Evolutionary conservation across 2,888 invertebrate genomes (phyloP).

Genomic region (Diplolepis rosae): DNA sequence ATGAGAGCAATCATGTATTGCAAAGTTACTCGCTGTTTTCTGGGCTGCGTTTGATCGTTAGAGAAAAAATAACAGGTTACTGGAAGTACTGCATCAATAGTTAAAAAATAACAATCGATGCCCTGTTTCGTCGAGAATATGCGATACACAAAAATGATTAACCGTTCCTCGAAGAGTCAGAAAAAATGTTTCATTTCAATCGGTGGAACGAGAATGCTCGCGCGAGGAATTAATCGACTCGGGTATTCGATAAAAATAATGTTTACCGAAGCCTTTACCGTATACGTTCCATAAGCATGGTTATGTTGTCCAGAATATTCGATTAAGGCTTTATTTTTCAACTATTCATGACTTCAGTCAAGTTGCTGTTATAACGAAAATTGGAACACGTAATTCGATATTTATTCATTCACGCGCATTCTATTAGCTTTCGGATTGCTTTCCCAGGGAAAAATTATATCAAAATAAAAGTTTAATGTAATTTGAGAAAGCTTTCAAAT

Average conservation of each 20-base stretch:
- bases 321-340: not conserved
- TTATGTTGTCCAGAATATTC: not conserved
- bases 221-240: slow-evolving; percentile 15
- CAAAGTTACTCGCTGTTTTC: not conserved
- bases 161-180: not conserved
- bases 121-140: not conserved
- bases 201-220: not conserved
- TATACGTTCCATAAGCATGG: not conserved
- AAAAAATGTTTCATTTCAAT: slow-evolving; percentile 17
- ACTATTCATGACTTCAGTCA: not conserved
- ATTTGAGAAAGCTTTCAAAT: too few relatives aligned
- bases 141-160: slow-evolving; percentile 1
- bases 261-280: not conserved
- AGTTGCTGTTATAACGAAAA: not conserved
- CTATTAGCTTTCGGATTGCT: not conserved
- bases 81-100: not conserved
- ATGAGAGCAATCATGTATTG: slow-evolving; percentile 7
- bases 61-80: not conserved
- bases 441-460: too few relatives aligned
- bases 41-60: not conserved
- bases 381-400: not conserved
- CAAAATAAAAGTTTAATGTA: too few relatives aligned
- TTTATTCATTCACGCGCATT: not conserved
- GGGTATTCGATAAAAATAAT: slow-evolving; percentile 5
- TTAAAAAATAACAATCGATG: slow-evolving; percentile 13